A percentile compares a stretch with the other conserved stretches of the same genome.
These are phyloP conservation scores for Oncorhynchus clarkii DNA, from an alignment of 2,113 vertebrate genomes.

Conservation along the genomic window DNA sequence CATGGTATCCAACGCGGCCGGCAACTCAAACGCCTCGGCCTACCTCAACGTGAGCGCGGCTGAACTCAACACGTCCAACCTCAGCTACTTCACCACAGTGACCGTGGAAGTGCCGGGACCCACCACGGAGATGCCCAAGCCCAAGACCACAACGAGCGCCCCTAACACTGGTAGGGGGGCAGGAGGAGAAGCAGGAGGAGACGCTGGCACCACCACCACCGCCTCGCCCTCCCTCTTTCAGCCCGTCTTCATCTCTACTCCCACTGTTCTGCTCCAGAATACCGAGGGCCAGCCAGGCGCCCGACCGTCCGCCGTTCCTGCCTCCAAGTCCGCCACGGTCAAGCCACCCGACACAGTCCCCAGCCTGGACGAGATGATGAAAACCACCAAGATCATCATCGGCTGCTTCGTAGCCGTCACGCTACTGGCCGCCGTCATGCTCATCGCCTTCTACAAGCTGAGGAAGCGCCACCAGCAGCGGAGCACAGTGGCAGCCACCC, in stretches of 20 bases:
- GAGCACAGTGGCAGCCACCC: slow-evolving; percentile 88
- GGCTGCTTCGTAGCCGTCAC: slow-evolving; percentile 97
- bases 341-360: slow-evolving; percentile 77
- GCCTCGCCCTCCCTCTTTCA: slow-evolving; percentile 89
- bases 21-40: slow-evolving; percentile 95
- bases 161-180: slow-evolving; percentile 50
- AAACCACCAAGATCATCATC: slow-evolving; percentile 98
- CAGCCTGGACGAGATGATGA: slow-evolving; percentile 97
- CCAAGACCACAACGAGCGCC: slow-evolving; percentile 79
- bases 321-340: slow-evolving; percentile 74
- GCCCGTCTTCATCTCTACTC: slow-evolving; percentile 93
- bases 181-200: slow-evolving; percentile 55
- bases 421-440: slow-evolving; percentile 92
- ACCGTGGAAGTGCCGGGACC: slow-evolving; percentile 91
- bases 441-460: slow-evolving; percentile 97
- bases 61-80: slow-evolving; percentile 95
- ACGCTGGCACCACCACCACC: slow-evolving; percentile 74
- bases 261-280: slow-evolving; percentile 89
- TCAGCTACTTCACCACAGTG: slow-evolving; percentile 97
- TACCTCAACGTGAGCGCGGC: slow-evolving; percentile 96
- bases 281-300: slow-evolving; percentile 80
- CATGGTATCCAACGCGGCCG: slow-evolving; percentile 97
- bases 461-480: slow-evolving; percentile 95
- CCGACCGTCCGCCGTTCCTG: slow-evolving; percentile 72
- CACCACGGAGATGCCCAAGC: slow-evolving; percentile 85